Base-by-base conservation (phyloP, 2,888 invertebrate genomes). In the Miltochrista miniata region DNA sequence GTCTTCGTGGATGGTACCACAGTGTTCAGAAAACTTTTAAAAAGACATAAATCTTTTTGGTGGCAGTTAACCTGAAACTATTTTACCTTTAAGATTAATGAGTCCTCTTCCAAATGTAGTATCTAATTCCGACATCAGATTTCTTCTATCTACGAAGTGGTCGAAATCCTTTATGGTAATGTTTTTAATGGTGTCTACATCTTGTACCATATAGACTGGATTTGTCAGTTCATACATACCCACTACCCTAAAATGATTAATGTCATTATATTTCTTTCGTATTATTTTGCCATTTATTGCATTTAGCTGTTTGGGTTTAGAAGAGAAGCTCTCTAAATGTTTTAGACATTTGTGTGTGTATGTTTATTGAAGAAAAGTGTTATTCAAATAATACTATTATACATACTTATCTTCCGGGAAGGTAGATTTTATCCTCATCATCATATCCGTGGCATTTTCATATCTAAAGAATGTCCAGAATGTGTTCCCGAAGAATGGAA, bases 221-320 rank as follows among this genome's bases (percentile, higher is more conserved):
- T 90, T 92, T 2, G 93, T 93, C 83, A 85, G 89, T 14, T 65
- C 43, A 60, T 92, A 94, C 71, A 94, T 94, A 45, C 90, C 79
- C 1, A 38, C 38, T 10, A 38, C 38, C 18, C 38, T 38, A n/a
- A n/a, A 38, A 38, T 30, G n/a, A n/a, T 24, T 5, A 24, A 24
- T 24, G 18, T 24, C 18, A 24, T 24, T 24, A 24, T 24, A 24
- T 4, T 24, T 24, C n/a, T n/a, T 24, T 5, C 3, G 18, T 4
- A 24, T 24, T 24, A 24, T 24, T 4, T 24, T 24, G 2, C 5
- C 5, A 24, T 24, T 24, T 24, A 24, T 2, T 4, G 3, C 18
- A 24, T 24, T 5, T 24, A 24, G 5, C 18, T 24, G 5, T 4
- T 24, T 24, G 2, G 5, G 18, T 24, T n/a, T n/a, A n/a, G n/a